Percentiles rank a stretch among this genome's conserved stretches.
Evolutionary conservation across 2,888 invertebrate species (phyloP).

Genomic region (Coenonympha glycerion): DNA sequence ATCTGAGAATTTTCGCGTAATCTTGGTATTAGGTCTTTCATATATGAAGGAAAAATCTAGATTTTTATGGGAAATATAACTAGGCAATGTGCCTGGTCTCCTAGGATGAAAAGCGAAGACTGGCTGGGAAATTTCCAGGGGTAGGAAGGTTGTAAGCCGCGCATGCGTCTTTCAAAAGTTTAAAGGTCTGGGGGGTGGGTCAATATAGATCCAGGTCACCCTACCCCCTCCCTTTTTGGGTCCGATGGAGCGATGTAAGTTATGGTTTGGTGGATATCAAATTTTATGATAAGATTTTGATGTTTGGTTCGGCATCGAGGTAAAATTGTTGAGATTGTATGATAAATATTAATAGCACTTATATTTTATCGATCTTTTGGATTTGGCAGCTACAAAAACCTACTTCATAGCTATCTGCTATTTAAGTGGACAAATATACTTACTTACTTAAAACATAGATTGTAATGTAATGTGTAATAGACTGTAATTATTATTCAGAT

Average conservation of each 20-base stretch:
- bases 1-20: constrained; percentile 27
- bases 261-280: constrained; percentile 8
- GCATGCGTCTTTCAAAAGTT: constrained; percentile 59
- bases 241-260: constrained; percentile 13
- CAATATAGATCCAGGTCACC: constrained; percentile 48
- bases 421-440: too few relatives aligned
- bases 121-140: constrained; percentile 42
- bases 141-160: constrained; percentile 38
- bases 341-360: not conserved
- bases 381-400: too few relatives aligned
- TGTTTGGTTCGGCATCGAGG: not conserved
- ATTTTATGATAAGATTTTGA: constrained; percentile 11
- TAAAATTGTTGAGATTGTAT: too few relatives aligned
- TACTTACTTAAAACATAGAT: too few relatives aligned
- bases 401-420: too few relatives aligned
- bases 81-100: constrained; percentile 30
- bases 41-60: constrained; percentile 46
- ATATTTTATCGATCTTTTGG: too few relatives aligned
- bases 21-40: constrained; percentile 52
- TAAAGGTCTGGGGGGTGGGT: constrained; percentile 50
- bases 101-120: constrained; percentile 30
- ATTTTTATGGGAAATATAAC: constrained; percentile 30
- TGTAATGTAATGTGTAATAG: too few relatives aligned
- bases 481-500: too few relatives aligned
- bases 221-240: constrained; percentile 35